Evolutionary conservation across 2,888 invertebrate species (phyloP).

Genomic region (Chrysolina haemoptera): DNA sequence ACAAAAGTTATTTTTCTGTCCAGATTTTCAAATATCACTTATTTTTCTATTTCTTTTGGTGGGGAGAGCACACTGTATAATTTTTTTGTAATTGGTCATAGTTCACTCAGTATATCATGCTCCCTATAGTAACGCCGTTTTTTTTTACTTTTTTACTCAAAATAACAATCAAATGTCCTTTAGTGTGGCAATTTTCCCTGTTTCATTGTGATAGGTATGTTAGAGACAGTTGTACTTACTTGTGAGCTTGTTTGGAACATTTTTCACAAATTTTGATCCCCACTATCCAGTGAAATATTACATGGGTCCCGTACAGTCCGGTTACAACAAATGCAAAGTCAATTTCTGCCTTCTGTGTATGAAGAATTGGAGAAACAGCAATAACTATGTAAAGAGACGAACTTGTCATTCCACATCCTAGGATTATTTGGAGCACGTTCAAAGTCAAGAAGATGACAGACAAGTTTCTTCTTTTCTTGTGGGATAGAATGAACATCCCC

Average conservation of each 20-base stretch:
- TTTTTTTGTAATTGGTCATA: too few relatives aligned
- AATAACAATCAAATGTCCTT: too few relatives aligned
- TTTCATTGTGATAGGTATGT: too few relatives aligned
- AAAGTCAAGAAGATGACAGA: slow-evolving; percentile 59
- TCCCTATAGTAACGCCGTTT: too few relatives aligned
- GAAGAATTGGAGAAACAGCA: slow-evolving; percentile 63
- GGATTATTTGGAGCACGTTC: slow-evolving; percentile 62
- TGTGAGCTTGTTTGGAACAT: slow-evolving; percentile 65
- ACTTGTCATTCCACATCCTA: slow-evolving; percentile 62
- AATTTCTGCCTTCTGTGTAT: slow-evolving; percentile 66
- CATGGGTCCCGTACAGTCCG: slow-evolving; percentile 65
- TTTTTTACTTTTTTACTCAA: too few relatives aligned
- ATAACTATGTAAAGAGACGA: slow-evolving; percentile 64
- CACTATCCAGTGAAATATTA: slow-evolving; percentile 64
- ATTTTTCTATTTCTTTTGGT: too few relatives aligned
- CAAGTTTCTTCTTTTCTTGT: slow-evolving; percentile 58
- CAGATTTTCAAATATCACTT: too few relatives aligned
- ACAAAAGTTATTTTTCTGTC: too few relatives aligned
- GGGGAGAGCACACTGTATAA: too few relatives aligned
- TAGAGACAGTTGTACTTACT: slow-evolving; percentile 57
- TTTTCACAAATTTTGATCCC: slow-evolving; percentile 66
- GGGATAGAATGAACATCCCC: slow-evolving; percentile 59
- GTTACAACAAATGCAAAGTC: slow-evolving; percentile 66
- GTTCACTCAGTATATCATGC: too few relatives aligned
- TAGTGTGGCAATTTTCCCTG: too few relatives aligned